These are phyloP conservation scores for Syngnathus typhle DNA, from an alignment of 2,113 vertebrate genomes.

Conservation along the genomic window DNA sequence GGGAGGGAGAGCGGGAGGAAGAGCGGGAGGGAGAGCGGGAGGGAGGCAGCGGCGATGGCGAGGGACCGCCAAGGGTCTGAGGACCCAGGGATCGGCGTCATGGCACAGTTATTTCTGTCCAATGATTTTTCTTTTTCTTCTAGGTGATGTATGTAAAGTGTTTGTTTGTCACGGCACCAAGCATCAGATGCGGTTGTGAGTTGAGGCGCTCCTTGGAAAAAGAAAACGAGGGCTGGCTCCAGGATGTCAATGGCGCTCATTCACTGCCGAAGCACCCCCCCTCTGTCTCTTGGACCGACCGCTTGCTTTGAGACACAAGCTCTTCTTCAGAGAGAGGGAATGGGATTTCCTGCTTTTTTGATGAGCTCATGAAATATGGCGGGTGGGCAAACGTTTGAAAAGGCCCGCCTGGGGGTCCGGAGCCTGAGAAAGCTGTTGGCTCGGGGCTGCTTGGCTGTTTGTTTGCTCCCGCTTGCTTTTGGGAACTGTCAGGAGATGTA, in stretches of 20 bases:
- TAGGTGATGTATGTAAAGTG: constrained; percentile 6
- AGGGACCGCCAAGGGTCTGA: constrained; percentile 56
- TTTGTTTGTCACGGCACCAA: background rate
- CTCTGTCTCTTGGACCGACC: constrained; percentile 59
- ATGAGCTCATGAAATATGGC: constrained; percentile 74
- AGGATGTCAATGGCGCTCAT: constrained; percentile 65
- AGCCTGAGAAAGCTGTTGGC: constrained; percentile 66
- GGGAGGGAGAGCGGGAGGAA: constrained; percentile 9
- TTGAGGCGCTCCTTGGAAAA: background rate
- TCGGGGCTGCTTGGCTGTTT: constrained; percentile 65
- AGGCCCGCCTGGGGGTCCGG: constrained; percentile 18
- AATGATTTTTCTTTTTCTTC: constrained; percentile 58
- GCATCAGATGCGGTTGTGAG: constrained; percentile 1
- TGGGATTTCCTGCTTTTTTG: constrained; percentile 72
- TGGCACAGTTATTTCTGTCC: constrained; percentile 58
- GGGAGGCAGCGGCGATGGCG: constrained; percentile 27
- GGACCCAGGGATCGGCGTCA: constrained; percentile 39
- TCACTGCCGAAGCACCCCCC: constrained; percentile 25
- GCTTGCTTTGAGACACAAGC: constrained; percentile 69
- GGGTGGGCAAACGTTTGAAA: constrained; percentile 62
- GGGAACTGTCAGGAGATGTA: constrained; percentile 73
- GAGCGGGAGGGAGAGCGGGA: background rate
- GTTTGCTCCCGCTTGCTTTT: constrained; percentile 66
- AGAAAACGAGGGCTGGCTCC: constrained; percentile 46
- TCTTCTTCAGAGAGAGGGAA: constrained; percentile 69